phyloP scores from a whole-genome alignment of 1,140 invertebrate species.

The Drosophila kanapiae region DNA sequence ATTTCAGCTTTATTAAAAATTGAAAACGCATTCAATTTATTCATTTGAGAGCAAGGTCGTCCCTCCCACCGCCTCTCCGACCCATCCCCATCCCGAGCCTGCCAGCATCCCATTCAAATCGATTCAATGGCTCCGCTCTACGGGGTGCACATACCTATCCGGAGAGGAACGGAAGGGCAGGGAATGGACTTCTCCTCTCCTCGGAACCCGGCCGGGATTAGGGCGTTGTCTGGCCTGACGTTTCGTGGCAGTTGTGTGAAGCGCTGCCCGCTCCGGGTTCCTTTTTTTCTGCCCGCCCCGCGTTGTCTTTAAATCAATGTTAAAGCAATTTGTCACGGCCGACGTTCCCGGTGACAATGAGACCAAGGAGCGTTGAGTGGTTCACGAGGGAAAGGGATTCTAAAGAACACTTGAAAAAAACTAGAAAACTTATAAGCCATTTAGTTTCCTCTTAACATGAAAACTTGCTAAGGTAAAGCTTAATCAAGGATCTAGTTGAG shows the following conservation, averaged over 20 bases:
- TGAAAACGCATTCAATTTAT: constrained; percentile 84
- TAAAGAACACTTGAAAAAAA: constrained; percentile 26
- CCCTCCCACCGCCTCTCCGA: neutral
- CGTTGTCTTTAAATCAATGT: constrained; percentile 81
- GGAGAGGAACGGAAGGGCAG: neutral
- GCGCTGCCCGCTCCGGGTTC: constrained; percentile 32
- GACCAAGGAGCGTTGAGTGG: constrained; percentile 52
- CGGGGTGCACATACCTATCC: constrained; percentile 29
- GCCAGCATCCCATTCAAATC: constrained; percentile 58
- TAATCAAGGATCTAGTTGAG: no score
- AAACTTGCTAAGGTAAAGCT: neutral
- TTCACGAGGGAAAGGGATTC: constrained; percentile 52
- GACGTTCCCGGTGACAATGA: constrained; percentile 67
- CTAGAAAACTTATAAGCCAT: neutral
- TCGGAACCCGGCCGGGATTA: constrained; percentile 54
- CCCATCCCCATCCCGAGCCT: neutral
- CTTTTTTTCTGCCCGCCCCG: constrained; percentile 26
- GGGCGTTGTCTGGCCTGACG: constrained; percentile 77
- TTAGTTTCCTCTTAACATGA: neutral
- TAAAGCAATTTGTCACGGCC: constrained; percentile 81
- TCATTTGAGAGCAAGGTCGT: constrained; percentile 75
- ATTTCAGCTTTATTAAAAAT: constrained; percentile 78
- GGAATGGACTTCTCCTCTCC: constrained; percentile 14
- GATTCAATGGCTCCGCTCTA: constrained; percentile 56
- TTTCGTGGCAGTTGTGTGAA: constrained; percentile 82